Conservation (phyloP, 2,888 invertebrate species). For the Drosophila lacicola region DNA sequence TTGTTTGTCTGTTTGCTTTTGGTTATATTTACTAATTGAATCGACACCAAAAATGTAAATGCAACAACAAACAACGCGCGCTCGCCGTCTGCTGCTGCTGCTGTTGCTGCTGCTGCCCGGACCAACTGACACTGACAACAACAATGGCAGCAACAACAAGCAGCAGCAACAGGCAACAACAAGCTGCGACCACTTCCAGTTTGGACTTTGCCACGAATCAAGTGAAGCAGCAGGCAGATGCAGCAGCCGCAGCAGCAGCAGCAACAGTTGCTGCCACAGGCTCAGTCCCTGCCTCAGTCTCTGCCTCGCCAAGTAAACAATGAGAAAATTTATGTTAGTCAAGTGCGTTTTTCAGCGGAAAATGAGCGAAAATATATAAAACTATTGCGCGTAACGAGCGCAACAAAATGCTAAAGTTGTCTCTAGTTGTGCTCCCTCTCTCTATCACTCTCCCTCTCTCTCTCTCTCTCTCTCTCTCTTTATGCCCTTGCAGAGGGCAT, state of each 20-base stretch:
- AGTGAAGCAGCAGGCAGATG: constrained; percentile 54
- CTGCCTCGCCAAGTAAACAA: constrained; percentile 66
- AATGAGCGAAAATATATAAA: constrained; percentile 73
- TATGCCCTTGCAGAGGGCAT: not conserved
- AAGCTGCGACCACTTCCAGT: constrained; percentile 59
- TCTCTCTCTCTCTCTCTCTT: not conserved
- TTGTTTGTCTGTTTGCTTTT: constrained; percentile 79
- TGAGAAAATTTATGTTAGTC: constrained; percentile 80
- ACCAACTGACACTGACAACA: constrained; percentile 59
- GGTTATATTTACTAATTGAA: constrained; percentile 85
- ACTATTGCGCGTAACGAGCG: constrained; percentile 71
- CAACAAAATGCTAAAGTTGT: constrained; percentile 10
- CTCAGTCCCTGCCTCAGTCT: constrained; percentile 25
- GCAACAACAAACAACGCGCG: constrained; percentile 76
- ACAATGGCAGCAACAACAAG: constrained; percentile 38
- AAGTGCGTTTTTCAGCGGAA: constrained; percentile 77
- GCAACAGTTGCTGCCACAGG: too few relatives aligned
- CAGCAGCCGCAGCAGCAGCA: constrained; percentile 32
- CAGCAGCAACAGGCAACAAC: constrained; percentile 31
- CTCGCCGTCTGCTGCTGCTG: constrained; percentile 21
- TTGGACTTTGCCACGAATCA: constrained; percentile 49
- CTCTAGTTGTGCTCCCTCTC: not conserved
- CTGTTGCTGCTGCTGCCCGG: constrained; percentile 22
- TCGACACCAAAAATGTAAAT: constrained; percentile 84
- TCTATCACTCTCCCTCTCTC: not conserved